Evolutionary conservation across 30 jellyfish, hydroid and myxozoan species (phyloP), one percentile per base, ranked within the genome.

Genomic region (Aurelia coerulea): DNA sequence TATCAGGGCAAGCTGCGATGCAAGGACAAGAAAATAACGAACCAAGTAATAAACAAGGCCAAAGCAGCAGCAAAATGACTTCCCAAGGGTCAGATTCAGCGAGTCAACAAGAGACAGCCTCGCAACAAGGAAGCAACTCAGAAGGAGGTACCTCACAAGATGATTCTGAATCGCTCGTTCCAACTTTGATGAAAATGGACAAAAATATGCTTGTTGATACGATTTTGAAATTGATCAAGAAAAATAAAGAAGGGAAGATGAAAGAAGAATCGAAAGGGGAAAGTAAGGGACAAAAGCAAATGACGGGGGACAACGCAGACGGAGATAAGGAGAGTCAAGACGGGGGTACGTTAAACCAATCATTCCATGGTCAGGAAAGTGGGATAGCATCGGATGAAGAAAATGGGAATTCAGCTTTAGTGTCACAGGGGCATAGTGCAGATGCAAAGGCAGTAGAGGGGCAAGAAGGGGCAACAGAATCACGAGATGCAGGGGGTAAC

Each of bases 111-210:
- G 56, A 46, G 56, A 46, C 56, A 46, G 70, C 35, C 31, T 64
- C 41, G 29, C 63, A 88, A 39, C 81, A 62, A 51, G 90, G 68
- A 41, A 63, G 77, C 52, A 73, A 71, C n/a, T 35, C 84, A 14
- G 79, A 68, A 17, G 66, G 50, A 63, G 65, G 67, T 64, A 34
- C 17, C 23, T 65, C 54, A 50, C 56, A 80, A 52, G 90, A 64
- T 17, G 54, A 58, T 16, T 62, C 77, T 13, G 81, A 75, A 63
- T 18, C 88, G 15, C 78, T 92, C n/a, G 96, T 75, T 8, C 84
- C 87, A 12, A 71, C 80, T 15, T 51, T 90, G 65, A 90, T 90
- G 97, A 90, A 90, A 69, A 83, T 90, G 87, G 97, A 90, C 91
- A 90, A 90, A 60, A 62, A 64, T 19, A 88, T 59, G 91, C 91